Base-by-base conservation (phyloP, 1,140 invertebrate genomes). In the Drosophila repletoides region DNA sequence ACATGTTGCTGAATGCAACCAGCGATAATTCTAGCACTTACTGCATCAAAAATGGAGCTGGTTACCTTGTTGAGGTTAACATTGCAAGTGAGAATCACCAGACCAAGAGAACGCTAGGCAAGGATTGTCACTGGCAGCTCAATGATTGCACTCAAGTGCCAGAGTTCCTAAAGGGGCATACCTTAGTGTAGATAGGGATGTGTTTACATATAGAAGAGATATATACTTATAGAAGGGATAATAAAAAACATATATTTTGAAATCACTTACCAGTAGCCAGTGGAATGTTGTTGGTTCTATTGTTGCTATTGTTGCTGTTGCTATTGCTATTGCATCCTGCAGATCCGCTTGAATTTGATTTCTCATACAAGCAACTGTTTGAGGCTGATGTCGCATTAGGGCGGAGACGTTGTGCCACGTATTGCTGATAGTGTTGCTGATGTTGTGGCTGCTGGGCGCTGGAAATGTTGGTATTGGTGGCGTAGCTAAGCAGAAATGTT, bases 341-440 rank as follows among this genome's bases (percentile, higher is more conserved):
- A 7, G 43, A 2, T 15, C 41, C 56, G 1, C n/a, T 31, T 0
- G 19, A 9, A 28, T 21, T 63, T 10, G 61, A 28, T 9, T 83
- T 80, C 19, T 89, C 87, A 48, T 89, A 87, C 14, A 87, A 51
- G 21, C 87, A 89, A 22, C 80, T 83, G 9, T 76, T 89, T 21
- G 81, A 81, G 5, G 63, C 73, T 1, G 68, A 66, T 10, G 40
- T 45, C 4, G 19, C 17, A 9, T 10, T 28, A 9, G 77, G 74
- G 4, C 75, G 80, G 22, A 83, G 56, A 5, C 81, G 77, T 43
- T 87, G 63, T 21, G 81, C 60, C 15, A 80, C 68, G 64, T 84
- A 84, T 38, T 84, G 77, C 38, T 86, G 79, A 22, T 88, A 72
- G 34, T 84, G 80, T 34, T 72, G 69, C 45, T 59, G 74, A 34